Percentiles rank a stretch among this genome's conserved stretches.
These are phyloP conservation scores for Eupithecia exiguata DNA, from an alignment of 2,888 invertebrate genomes.

Conservation along the genomic window DNA sequence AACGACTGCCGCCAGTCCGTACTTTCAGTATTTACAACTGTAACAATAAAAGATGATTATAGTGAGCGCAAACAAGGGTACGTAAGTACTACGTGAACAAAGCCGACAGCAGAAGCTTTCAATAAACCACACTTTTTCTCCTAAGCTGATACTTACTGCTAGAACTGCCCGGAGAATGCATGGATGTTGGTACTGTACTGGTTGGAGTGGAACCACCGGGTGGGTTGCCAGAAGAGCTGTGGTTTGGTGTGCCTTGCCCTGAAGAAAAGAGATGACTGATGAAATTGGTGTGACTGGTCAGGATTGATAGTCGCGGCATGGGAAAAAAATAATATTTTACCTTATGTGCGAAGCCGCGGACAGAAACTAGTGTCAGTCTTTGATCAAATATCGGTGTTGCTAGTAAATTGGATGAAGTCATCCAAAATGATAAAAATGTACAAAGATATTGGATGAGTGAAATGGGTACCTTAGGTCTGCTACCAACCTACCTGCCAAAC, in stretches of 20 bases:
- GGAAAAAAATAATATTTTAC: too few species aligned
- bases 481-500: background rate
- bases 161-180: constrained; percentile 80
- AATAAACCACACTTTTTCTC: background rate
- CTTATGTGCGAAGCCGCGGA: too few species aligned
- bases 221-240: constrained; percentile 72
- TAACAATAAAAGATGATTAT: background rate
- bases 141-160: constrained; percentile 62
- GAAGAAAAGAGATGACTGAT: constrained; percentile 19
- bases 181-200: constrained; percentile 71
- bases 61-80: too few species aligned
- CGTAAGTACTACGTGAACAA: background rate
- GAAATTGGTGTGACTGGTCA: background rate
- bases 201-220: constrained; percentile 77
- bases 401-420: too few species aligned
- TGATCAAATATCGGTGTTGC: too few species aligned
- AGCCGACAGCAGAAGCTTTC: background rate
- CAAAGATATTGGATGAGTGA: too few species aligned
- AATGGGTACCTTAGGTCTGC: too few species aligned
- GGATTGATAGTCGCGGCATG: too few species aligned
- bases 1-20: constrained; percentile 90
- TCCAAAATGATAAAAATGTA: too few species aligned
- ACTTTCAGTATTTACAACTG: constrained; percentile 72
- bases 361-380: too few species aligned
- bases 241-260: constrained; percentile 76